Evolutionary conservation across 2,888 invertebrate species (phyloP).

Genomic region (Erannis defoliaria): DNA sequence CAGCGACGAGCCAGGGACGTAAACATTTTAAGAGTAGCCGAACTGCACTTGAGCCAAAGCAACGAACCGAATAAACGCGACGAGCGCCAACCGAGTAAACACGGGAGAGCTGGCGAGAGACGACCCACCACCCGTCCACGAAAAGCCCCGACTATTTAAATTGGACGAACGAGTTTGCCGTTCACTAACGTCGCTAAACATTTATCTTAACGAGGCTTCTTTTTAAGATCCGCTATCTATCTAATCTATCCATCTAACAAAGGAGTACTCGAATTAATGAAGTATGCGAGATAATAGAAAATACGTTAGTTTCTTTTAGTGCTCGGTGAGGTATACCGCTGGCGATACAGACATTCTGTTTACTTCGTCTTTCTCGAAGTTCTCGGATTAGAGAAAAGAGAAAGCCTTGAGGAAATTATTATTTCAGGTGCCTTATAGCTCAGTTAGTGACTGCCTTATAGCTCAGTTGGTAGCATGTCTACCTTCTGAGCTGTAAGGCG

Average conservation of each 20-base stretch:
- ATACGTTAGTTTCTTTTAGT: slow-evolving; percentile 51
- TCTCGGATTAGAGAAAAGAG: neutral
- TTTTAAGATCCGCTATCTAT: slow-evolving; percentile 51
- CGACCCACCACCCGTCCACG: slow-evolving; percentile 48
- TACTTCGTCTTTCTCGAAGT: slow-evolving; percentile 14
- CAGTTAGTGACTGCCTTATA: too few relatives aligned
- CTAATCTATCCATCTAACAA: too few relatives aligned
- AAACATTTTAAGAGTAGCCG: slow-evolving; percentile 74
- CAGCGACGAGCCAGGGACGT: slow-evolving; percentile 58
- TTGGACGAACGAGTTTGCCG: slow-evolving; percentile 54
- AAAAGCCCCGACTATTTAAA: slow-evolving; percentile 55
- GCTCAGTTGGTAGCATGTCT: too few relatives aligned
- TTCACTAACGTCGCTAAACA: slow-evolving; percentile 49
- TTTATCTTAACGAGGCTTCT: slow-evolving; percentile 55
- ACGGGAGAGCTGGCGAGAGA: slow-evolving; percentile 47
- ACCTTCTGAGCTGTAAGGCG: too few relatives aligned
- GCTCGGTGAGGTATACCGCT: slow-evolving; percentile 25
- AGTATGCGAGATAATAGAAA: slow-evolving; percentile 53
- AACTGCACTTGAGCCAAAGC: slow-evolving; percentile 65
- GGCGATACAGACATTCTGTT: slow-evolving; percentile 34
- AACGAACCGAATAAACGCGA: slow-evolving; percentile 70
- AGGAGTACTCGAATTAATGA: slow-evolving; percentile 55
- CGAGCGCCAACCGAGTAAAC: slow-evolving; percentile 61
- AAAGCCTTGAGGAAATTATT: neutral
- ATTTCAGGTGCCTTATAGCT: too few relatives aligned